Conservation (phyloP, 2,113 vertebrate species). For the Zootoca vivipara region DNA sequence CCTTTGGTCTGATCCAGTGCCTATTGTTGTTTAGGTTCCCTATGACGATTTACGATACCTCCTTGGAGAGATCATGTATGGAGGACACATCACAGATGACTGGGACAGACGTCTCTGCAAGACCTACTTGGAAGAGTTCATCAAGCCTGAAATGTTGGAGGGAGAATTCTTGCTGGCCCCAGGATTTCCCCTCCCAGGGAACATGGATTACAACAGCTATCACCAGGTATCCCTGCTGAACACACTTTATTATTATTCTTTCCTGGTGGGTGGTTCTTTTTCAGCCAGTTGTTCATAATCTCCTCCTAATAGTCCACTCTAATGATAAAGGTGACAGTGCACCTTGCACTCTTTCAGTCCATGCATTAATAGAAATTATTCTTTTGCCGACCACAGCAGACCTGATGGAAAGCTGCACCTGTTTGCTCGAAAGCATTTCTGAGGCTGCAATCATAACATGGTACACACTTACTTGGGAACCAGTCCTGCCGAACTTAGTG, state of each 20-base stretch:
- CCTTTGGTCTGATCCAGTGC: not conserved
- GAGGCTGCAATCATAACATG: not conserved
- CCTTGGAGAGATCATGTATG: constrained; percentile 97
- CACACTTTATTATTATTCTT: constrained; percentile 12
- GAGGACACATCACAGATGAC: constrained; percentile 95
- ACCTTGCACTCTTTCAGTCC: constrained; percentile 57
- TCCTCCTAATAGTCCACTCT: constrained; percentile 39
- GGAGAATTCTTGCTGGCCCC: constrained; percentile 87
- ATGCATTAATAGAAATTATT: constrained; percentile 50
- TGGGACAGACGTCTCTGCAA: constrained; percentile 94
- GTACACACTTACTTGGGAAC: not conserved
- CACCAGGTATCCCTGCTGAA: constrained; percentile 81
- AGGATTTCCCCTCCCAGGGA: constrained; percentile 88
- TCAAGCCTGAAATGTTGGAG: constrained; percentile 92
- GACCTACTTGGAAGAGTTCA: constrained; percentile 92
- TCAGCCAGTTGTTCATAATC: constrained; percentile 21
- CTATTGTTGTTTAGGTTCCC: constrained; percentile 81
- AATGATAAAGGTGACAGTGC: constrained; percentile 58
- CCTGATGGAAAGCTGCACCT: constrained; percentile 55
- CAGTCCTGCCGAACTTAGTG: not conserved
- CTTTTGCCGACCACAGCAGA: constrained; percentile 30
- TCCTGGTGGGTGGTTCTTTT: not conserved
- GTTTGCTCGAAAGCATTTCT: constrained; percentile 49
- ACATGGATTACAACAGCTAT: constrained; percentile 89
- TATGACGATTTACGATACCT: constrained; percentile 94